Evolutionary conservation across 2,888 invertebrate species (phyloP).

Genomic region (Epirrita christyi): DNA sequence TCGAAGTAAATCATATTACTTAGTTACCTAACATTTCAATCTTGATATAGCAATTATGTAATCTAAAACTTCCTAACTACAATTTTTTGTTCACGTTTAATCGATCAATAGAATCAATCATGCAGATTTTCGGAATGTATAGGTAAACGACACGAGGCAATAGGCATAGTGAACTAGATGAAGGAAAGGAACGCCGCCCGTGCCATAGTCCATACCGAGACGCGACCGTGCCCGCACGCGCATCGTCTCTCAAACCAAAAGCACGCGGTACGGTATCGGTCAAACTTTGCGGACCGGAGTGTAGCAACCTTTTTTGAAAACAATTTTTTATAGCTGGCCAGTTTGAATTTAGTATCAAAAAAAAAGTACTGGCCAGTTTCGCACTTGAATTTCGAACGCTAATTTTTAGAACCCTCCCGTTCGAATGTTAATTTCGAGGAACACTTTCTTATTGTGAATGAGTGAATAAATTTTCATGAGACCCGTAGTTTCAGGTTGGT

Average conservation of each 20-base stretch:
- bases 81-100: background rate
- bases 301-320: slow-evolving; percentile 37
- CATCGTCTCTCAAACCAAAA: slow-evolving; percentile 48
- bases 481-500: slow-evolving; percentile 64
- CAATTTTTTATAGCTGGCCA: slow-evolving; percentile 34
- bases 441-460: slow-evolving; percentile 52
- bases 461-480: slow-evolving; percentile 65
- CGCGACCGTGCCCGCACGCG: slow-evolving; percentile 67
- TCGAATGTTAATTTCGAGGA: slow-evolving; percentile 22
- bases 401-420: slow-evolving; percentile 16
- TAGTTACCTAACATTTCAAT: no score
- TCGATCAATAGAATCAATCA: slow-evolving; percentile 19
- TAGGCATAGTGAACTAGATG: slow-evolving; percentile 37
- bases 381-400: slow-evolving; percentile 22
- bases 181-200: slow-evolving; percentile 40
- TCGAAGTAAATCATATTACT: no score
- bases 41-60: no score
- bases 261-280: slow-evolving; percentile 58
- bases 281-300: slow-evolving; percentile 42
- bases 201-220: slow-evolving; percentile 67
- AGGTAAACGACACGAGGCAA: slow-evolving; percentile 37
- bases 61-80: no score
- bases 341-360: slow-evolving; percentile 27
- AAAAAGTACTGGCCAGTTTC: slow-evolving; percentile 16
- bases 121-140: slow-evolving; percentile 32